These are phyloP conservation scores for Drosophila kurseongensis DNA, from an alignment of 1,140 invertebrate genomes.

Conservation along the genomic window DNA sequence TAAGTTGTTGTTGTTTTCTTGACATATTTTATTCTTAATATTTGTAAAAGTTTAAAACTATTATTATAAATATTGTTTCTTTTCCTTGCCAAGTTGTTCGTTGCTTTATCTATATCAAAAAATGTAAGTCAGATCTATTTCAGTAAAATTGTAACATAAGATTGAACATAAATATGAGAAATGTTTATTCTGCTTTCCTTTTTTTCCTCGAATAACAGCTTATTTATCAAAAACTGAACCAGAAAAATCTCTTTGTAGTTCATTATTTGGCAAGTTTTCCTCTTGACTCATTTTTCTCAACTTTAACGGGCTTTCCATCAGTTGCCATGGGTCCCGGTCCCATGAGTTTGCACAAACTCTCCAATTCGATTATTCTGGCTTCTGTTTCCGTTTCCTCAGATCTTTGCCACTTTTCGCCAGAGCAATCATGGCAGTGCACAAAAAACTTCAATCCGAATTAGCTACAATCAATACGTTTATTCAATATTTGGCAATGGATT, in stretches of 20 bases:
- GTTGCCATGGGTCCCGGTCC: slow-evolving; percentile 8
- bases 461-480: slow-evolving; percentile 42
- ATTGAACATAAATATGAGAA: slow-evolving; percentile 10
- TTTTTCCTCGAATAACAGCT: not conserved
- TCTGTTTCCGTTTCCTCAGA: slow-evolving; percentile 28
- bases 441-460: slow-evolving; percentile 45
- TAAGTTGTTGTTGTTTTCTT: not conserved
- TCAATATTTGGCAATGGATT: slow-evolving; percentile 42
- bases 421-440: slow-evolving; percentile 26
- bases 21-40: too few relatives aligned
- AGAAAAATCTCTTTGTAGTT: slow-evolving; percentile 12
- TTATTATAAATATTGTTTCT: too few relatives aligned
- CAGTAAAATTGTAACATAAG: too few relatives aligned
- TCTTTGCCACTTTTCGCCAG: slow-evolving; percentile 11
- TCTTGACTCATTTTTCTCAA: slow-evolving; percentile 15
- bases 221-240: not conserved
- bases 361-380: slow-evolving; percentile 32
- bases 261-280: slow-evolving; percentile 24
- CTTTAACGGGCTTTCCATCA: slow-evolving; percentile 9
- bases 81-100: too few relatives aligned
- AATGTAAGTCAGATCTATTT: too few relatives aligned
- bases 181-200: not conserved
- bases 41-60: too few relatives aligned
- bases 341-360: slow-evolving; percentile 16
- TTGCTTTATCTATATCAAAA: too few relatives aligned